phyloP scores from a whole-genome alignment of 2,888 invertebrate genomes.

The Julus scandinavius region DNA sequence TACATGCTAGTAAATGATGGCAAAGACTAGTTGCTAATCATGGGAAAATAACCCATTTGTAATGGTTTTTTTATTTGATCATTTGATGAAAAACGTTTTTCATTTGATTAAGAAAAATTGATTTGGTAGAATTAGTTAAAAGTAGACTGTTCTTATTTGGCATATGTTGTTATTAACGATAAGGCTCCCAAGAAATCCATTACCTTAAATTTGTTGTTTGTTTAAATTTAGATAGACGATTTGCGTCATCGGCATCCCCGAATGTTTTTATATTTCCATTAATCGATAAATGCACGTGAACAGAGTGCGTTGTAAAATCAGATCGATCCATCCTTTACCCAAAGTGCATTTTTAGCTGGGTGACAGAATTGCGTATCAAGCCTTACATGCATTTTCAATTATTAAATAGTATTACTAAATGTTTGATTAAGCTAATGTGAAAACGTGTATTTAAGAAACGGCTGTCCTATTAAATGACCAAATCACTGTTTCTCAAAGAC shows the following conservation, averaged over 20 bases:
- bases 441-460: not conserved
- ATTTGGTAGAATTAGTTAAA: no score
- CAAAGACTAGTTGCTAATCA: no score
- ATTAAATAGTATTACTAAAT: not conserved
- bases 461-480: not conserved
- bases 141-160: no score
- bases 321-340: no score
- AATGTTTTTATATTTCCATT: conserved; percentile 1
- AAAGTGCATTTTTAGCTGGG: not conserved
- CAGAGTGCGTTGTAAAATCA: not conserved
- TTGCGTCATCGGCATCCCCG: conserved; percentile 9
- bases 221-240: not conserved
- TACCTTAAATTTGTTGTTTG: not conserved
- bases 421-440: not conserved
- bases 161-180: no score
- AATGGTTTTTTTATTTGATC: not conserved
- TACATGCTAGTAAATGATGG: not conserved
- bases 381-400: not conserved
- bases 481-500: no score
- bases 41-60: not conserved
- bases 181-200: not conserved
- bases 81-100: no score
- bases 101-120: no score
- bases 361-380: not conserved
- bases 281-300: not conserved